Base-by-base conservation (phyloP, 2,888 invertebrate species). In the Lysandra bellargus region DNA sequence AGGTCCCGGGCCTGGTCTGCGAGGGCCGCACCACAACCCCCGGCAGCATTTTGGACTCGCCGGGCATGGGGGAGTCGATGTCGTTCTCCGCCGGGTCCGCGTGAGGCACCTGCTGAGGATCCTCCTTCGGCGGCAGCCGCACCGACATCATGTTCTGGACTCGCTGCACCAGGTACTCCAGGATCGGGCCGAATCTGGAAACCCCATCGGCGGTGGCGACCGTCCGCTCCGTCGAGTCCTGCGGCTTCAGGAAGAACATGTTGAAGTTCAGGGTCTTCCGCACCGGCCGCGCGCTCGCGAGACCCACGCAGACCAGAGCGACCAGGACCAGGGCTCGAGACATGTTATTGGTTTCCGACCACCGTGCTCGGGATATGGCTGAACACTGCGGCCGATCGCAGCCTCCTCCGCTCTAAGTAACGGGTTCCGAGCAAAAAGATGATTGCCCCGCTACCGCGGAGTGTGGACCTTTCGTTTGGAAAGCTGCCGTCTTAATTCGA, bases 61-160 rank as follows among this genome's bases (percentile, higher is more conserved):
- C 91, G 0, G 94, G 89, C 81, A 95, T 92, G 17, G 93, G 90
- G 4, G 93, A 90, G 79, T 95, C 92, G 61, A 95, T 94, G 83
- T 95, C 94, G 61, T 95, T 95, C 77, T 93, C 91, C 30, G 79
- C 83, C 86, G 85, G 87, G 87, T 75, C 89, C 84, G 78, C 49
- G 6, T 61, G 40, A 5, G 60, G 78, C n/a, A 73, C 53, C 33
- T 57, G 72, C 4, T 57, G 14, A 57, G 57, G 57, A 0, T 85
- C 92, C 92, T 82, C 95, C 86, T 96, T 95, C 83, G 95, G 95
- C 40, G 96, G 95, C 78, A 95, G 90, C 84, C 96, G 96, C n/a
- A 96, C 95, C 0, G 97, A 97, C 90, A 96, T 96, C 83, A 96
- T 94, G 0, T 96, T 95, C 89, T 97, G 97, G 79, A 97, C 95